Evolutionary conservation across 2,888 invertebrate genomes (phyloP).

Genomic region (Mythimna vitellina): DNA sequence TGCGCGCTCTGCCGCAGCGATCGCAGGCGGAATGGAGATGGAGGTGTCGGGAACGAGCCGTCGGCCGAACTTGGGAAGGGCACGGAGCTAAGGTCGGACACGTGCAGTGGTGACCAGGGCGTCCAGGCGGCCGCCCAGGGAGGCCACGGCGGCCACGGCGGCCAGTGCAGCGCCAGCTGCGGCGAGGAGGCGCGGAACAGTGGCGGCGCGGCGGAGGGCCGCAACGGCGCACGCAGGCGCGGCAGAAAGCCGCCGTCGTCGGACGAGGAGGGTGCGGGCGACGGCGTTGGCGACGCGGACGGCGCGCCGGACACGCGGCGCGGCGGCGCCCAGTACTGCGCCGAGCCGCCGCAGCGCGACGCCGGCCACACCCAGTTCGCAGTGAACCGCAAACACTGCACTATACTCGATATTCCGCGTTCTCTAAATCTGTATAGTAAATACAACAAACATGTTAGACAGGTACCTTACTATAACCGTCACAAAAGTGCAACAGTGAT

Average conservation of each 20-base stretch:
- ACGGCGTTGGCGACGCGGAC: constrained; percentile 76
- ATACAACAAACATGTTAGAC: constrained; percentile 53
- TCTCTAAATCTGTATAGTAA: constrained; percentile 94
- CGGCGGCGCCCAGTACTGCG: constrained; percentile 74
- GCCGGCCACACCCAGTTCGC: constrained; percentile 94
- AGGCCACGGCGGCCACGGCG: constrained; percentile 92
- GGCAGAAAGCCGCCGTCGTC: constrained; percentile 97
- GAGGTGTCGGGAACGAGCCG: constrained; percentile 94
- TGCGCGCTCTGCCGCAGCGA: constrained; percentile 92
- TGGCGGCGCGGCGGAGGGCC: constrained; percentile 92
- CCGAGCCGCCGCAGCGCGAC: constrained; percentile 91
- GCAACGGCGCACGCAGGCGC: constrained; percentile 83
- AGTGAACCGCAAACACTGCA: constrained; percentile 90
- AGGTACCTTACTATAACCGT: background rate
- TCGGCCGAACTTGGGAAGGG: constrained; percentile 95
- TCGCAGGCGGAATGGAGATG: constrained; percentile 92
- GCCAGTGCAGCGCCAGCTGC: constrained; percentile 84
- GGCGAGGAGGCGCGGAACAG: constrained; percentile 87
- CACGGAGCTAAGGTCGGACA: constrained; percentile 97
- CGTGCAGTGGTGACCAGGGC: constrained; percentile 94
- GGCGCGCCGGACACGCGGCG: constrained; percentile 75
- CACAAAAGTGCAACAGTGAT: background rate
- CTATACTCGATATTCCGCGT: constrained; percentile 98
- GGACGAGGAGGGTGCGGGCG: constrained; percentile 90
- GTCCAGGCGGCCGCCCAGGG: constrained; percentile 92